A percentile compares a stretch with the other conserved stretches of the same genome.
These are phyloP conservation scores for Sporophila hypoxantha DNA, from an alignment of 2,113 vertebrate species.

Conservation along the genomic window DNA sequence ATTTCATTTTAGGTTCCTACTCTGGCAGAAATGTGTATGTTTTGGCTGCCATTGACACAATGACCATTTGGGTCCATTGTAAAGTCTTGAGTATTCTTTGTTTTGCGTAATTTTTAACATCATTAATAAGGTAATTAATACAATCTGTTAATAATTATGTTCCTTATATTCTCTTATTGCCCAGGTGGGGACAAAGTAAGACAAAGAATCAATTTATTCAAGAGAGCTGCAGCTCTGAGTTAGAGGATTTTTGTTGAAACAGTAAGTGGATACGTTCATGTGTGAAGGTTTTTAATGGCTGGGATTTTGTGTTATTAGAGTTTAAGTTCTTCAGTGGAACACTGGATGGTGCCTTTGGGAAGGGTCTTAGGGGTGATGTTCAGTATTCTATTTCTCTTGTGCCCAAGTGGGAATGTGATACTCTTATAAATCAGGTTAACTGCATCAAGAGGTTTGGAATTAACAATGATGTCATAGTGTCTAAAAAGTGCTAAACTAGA, in stretches of 20 bases:
- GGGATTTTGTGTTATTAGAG: background rate
- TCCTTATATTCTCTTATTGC: background rate
- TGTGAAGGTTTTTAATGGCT: conserved; percentile 2
- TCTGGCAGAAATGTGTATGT: background rate
- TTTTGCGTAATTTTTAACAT: background rate
- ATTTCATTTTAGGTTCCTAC: background rate
- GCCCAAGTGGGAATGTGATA: background rate
- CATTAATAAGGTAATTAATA: background rate
- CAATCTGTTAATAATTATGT: background rate
- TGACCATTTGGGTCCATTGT: background rate
- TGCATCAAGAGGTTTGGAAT: background rate
- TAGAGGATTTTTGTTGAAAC: background rate
- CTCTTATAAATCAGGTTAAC: conserved; percentile 29
- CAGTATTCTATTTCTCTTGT: background rate
- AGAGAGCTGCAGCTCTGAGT: background rate
- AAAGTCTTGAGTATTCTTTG: background rate
- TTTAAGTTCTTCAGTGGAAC: background rate
- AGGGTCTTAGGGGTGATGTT: background rate
- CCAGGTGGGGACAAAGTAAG: background rate
- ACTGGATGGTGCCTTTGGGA: conserved; percentile 23
- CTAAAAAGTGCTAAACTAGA: conserved; percentile 22
- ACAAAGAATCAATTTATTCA: background rate
- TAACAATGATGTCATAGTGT: background rate
- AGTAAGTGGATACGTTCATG: background rate
- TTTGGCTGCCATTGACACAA: background rate